These are phyloP conservation scores for Tylochromis polylepis DNA, from an alignment of 2,113 vertebrate species.

Conservation along the genomic window DNA sequence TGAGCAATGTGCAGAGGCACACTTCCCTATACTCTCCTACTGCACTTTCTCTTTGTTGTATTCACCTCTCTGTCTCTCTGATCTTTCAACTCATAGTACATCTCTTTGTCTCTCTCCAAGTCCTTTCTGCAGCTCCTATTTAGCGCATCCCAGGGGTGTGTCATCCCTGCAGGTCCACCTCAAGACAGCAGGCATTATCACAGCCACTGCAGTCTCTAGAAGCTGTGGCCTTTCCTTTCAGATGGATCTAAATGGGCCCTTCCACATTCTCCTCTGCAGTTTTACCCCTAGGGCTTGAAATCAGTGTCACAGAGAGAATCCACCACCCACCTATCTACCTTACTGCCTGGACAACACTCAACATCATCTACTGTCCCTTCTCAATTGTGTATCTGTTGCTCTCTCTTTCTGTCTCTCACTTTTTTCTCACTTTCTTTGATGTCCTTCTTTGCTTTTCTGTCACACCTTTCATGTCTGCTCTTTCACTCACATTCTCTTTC, in stretches of 20 bases:
- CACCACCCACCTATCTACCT: constrained; percentile 30
- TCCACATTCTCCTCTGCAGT: constrained; percentile 44
- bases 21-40: neutral
- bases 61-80: neutral
- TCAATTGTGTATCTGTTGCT: neutral
- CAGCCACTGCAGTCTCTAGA: constrained; percentile 13
- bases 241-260: constrained; percentile 46
- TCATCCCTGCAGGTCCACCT: constrained; percentile 23
- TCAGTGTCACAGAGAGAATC: constrained; percentile 30
- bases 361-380: constrained; percentile 21
- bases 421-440: constrained; percentile 39
- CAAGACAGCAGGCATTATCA: constrained; percentile 32
- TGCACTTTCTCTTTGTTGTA: neutral
- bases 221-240: constrained; percentile 49
- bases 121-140: neutral
- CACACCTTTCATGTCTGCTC: constrained; percentile 31
- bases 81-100: neutral
- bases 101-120: neutral
- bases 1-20: neutral
- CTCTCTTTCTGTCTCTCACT: neutral
- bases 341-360: constrained; percentile 50
- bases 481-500: neutral
- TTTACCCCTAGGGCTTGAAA: constrained; percentile 35
- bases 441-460: constrained; percentile 30
- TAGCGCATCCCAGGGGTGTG: constrained; percentile 23